Evolutionary conservation across 2,888 invertebrate genomes (phyloP), one percentile per base, ranked within the genome.

Genomic region (Agrochola circellaris): DNA sequence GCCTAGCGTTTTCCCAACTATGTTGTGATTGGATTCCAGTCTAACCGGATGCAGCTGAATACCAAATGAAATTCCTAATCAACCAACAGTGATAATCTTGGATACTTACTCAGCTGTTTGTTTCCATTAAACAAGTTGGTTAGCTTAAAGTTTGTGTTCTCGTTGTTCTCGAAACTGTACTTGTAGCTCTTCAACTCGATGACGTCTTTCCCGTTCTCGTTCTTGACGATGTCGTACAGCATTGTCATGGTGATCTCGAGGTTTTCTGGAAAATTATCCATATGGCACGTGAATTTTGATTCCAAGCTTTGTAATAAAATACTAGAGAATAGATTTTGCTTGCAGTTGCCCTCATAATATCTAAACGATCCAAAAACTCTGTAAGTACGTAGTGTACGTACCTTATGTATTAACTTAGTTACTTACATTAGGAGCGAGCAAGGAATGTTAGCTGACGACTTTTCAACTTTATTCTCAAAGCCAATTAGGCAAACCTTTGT

Each of bases 71-170:
- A 45, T 45, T 15, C 51, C 20, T n/a, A 67, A 58, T 67, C 26
- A 62, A 58, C 51, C 9, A 45, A 71, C 45, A 42, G 34, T 58
- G 54, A 84, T 73, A 62, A 70, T 76, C 3, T 51, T 20, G 15
- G 77, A n/a, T 74, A 95, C 95, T 94, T 88, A 96, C 95, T 93
- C 58, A 95, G 87, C 77, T 86, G 83, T 77, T 95, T 93, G 77
- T 95, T 95, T 64, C 96, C 95, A 74, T 95, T 94, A 82, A 96
- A 96, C 38, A 96, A 90, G 77, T 95, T 95, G 0, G 93, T 93
- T 38, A 95, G 79, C 20, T 88, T 86, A 74, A 91, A 95, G 69
- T 92, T 87, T 4, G 92, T 94, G 65, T 91, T 91, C 34, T 91
- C 94, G 73, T 88, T 93, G 3, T 95, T 92, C 56, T 95, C 94